A percentile compares a stretch with the other conserved stretches of the same genome.
These are phyloP conservation scores for Eupsilia transversa DNA, from an alignment of 2,888 invertebrate genomes.

Conservation along the genomic window DNA sequence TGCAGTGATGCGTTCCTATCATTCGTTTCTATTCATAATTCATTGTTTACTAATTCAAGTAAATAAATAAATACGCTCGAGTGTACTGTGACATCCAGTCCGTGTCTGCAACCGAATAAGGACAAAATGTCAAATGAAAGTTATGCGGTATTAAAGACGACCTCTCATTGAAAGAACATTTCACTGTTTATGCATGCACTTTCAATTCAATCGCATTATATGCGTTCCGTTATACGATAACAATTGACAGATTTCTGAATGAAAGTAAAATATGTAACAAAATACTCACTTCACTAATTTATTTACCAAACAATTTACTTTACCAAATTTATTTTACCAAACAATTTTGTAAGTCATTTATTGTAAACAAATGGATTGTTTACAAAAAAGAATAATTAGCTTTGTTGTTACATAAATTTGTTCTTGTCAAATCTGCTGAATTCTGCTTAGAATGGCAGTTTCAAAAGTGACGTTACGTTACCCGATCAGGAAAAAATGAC, in stretches of 20 bases:
- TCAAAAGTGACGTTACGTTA: slow-evolving; percentile 39
- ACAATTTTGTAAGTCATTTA: no score
- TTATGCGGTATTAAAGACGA: not conserved
- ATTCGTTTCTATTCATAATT: slow-evolving; percentile 29
- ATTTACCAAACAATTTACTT: no score
- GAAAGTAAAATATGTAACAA: not conserved
- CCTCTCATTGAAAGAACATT: not conserved
- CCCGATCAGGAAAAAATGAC: slow-evolving; percentile 42
- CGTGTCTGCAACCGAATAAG: not conserved
- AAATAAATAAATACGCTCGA: slow-evolving; percentile 10
- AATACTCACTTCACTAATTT: no score
- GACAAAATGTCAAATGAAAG: slow-evolving; percentile 36
- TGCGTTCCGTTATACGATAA: slow-evolving; percentile 3
- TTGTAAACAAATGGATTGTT: not conserved
- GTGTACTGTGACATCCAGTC: not conserved
- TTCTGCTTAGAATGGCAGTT: slow-evolving; percentile 42
- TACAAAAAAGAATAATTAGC: not conserved
- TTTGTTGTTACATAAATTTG: not conserved
- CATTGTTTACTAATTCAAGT: slow-evolving; percentile 15
- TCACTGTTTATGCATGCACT: not conserved
- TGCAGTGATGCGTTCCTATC: slow-evolving; percentile 8
- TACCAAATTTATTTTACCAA: no score
- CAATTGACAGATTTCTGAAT: not conserved
- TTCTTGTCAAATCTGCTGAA: not conserved
- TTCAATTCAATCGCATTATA: slow-evolving; percentile 27